Evolutionary conservation across 2,797 vertebrate species (phyloP), one percentile per base, ranked within the genome.

Genomic region (Spatula clypeata): DNA sequence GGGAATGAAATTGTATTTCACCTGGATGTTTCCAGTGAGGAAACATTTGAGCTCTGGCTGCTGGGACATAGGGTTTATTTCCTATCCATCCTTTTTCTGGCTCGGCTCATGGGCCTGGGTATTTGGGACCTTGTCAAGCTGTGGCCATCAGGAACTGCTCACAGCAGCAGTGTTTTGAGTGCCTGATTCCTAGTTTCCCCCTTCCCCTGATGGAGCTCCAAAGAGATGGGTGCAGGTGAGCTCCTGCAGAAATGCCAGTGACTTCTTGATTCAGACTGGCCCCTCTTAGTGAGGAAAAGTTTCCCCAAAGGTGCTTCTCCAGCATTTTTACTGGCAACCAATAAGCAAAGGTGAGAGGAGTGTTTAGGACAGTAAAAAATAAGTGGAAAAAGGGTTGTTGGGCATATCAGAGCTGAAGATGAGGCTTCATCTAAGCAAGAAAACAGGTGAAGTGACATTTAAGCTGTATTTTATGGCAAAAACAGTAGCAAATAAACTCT

Each of bases 381-480:
- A 89, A 66, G 60, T 65, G 87, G 53, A 1, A 40, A 74, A 77
- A 32, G 44, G 15, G 40, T 55, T 74, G 83, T 88, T 77, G 67
- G 67, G 53, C 18, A 79, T 64, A 73, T 42, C 0, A 4, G 81
- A 72, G 40, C 60, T 45, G 85, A 58, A 76, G 73, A 69, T 42
- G 83, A 85, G 54, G 34, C 49, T 79, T 70, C 54, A 2, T 85
- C 87, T 87, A 67, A 74, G 75, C 27, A 49, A 60, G 65, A 91
- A 60, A 65, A 34, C 4, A 5, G 79, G 57, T 49, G 49, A 82
- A 85, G 85, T 71, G 53, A 90, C 85, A 58, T 74, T 82, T 62
- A 64, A 87, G 44, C 24, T 76, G 47, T 1, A 0, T 66, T 95
- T 95, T 91, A 94, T 86, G 60, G 81, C 82, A 44, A 71, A 67